Evolutionary conservation across 2,888 invertebrate species (phyloP).

Genomic region (Drosophila greeni): DNA sequence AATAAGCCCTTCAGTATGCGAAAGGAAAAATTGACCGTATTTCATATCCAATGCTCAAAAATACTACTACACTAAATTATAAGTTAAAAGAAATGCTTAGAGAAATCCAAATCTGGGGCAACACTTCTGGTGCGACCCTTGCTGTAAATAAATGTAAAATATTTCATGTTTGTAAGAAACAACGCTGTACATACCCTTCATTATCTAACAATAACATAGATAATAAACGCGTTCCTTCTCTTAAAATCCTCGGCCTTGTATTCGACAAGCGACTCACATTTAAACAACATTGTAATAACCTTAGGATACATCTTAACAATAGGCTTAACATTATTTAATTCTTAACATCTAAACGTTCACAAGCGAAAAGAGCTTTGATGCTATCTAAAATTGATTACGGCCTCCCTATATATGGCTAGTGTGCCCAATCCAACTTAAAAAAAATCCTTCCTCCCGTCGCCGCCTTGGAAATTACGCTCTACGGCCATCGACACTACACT

Average conservation of each 20-base stretch:
- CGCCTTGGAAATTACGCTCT: background rate
- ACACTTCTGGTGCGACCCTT: slow-evolving; percentile 16
- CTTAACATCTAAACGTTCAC: background rate
- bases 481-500: slow-evolving; percentile 15
- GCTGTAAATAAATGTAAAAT: slow-evolving; percentile 9
- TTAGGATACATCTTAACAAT: slow-evolving; percentile 27
- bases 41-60: slow-evolving; percentile 7
- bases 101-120: slow-evolving; percentile 15
- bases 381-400: background rate
- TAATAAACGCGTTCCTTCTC: slow-evolving; percentile 4
- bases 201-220: slow-evolving; percentile 18
- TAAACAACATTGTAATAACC: slow-evolving; percentile 28
- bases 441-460: background rate
- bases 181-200: slow-evolving; percentile 1
- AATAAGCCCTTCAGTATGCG: background rate
- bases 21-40: slow-evolving; percentile 5
- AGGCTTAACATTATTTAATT: background rate
- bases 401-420: slow-evolving; percentile 28
- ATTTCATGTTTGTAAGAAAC: slow-evolving; percentile 11
- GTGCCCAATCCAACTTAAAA: slow-evolving; percentile 16
- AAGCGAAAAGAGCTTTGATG: no score
- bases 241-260: slow-evolving; percentile 22
- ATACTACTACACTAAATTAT: slow-evolving; percentile 12
- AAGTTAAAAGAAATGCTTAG: slow-evolving; percentile 14
- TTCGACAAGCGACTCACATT: slow-evolving; percentile 24